Conservation (phyloP, 1,140 invertebrate genomes). For the Drosophila insularis region DNA sequence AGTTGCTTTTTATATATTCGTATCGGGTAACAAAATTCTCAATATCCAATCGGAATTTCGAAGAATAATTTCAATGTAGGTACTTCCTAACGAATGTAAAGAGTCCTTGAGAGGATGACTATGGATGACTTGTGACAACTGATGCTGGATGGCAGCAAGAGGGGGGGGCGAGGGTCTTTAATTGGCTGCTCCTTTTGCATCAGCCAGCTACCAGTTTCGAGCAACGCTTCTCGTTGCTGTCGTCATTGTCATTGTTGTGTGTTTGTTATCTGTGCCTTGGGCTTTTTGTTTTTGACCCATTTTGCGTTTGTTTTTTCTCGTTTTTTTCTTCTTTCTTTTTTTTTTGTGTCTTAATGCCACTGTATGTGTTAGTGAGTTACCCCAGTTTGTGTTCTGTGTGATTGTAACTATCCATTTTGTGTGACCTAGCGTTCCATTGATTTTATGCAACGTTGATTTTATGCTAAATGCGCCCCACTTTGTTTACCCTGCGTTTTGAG, state of each 20-base stretch:
- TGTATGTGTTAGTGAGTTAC: conserved; percentile 1
- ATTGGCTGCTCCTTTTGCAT: conserved; percentile 6
- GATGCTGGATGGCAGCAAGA: not conserved
- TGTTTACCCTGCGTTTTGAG: conserved; percentile 5
- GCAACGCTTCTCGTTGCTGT: not conserved
- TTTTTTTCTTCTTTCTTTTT: not conserved
- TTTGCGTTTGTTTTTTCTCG: conserved; percentile 32
- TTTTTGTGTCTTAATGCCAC: not conserved
- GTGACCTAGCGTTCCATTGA: conserved; percentile 19
- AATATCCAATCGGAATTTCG: too few species aligned
- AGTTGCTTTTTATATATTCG: too few species aligned
- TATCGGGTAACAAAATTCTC: too few species aligned
- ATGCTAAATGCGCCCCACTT: conserved; percentile 18
- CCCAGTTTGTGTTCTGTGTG: not conserved
- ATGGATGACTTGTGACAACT: too few species aligned
- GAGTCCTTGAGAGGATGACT: too few species aligned
- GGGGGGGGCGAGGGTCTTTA: not conserved
- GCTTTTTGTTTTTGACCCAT: conserved; percentile 53
- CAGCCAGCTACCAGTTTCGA: not conserved
- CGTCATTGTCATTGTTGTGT: conserved; percentile 17
- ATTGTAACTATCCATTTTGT: conserved; percentile 13
- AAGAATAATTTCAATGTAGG: too few species aligned
- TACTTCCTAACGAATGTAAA: too few species aligned
- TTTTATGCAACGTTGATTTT: conserved; percentile 21
- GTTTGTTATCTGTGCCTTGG: conserved; percentile 20